Conservation (phyloP, 2,797 vertebrate genomes). For the Macropus fuliginosus region DNA sequence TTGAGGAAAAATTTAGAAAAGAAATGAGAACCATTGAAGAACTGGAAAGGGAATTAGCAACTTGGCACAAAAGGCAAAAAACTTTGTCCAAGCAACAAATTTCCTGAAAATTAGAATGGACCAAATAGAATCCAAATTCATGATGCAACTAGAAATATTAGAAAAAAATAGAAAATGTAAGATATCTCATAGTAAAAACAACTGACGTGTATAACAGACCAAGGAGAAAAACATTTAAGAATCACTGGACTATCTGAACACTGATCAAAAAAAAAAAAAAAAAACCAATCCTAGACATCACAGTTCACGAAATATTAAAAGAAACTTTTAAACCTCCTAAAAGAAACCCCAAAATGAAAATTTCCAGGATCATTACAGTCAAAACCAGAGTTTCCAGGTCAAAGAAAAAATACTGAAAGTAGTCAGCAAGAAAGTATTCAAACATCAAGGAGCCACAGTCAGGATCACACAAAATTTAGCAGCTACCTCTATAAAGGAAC, state of each 20-base stretch:
- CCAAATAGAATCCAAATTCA: background rate
- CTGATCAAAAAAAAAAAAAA: background rate
- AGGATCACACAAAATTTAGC: background rate
- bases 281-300: background rate
- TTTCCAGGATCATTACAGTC: background rate
- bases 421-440: background rate
- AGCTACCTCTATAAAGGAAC: background rate
- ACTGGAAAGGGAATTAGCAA: background rate
- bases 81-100: background rate
- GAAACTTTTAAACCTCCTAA: background rate
- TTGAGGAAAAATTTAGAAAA: background rate
- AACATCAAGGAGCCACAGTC: background rate
- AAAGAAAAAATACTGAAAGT: background rate
- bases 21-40: background rate
- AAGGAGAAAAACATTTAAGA: background rate
- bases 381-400: background rate
- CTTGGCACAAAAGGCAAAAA: background rate
- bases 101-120: background rate
- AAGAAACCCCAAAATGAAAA: background rate
- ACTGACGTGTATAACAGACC: no score
- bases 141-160: background rate
- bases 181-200: background rate
- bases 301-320: background rate
- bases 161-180: background rate
- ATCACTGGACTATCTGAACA: background rate